Conservation (phyloP, 2,797 vertebrate species). For the Alauda arvensis region DNA sequence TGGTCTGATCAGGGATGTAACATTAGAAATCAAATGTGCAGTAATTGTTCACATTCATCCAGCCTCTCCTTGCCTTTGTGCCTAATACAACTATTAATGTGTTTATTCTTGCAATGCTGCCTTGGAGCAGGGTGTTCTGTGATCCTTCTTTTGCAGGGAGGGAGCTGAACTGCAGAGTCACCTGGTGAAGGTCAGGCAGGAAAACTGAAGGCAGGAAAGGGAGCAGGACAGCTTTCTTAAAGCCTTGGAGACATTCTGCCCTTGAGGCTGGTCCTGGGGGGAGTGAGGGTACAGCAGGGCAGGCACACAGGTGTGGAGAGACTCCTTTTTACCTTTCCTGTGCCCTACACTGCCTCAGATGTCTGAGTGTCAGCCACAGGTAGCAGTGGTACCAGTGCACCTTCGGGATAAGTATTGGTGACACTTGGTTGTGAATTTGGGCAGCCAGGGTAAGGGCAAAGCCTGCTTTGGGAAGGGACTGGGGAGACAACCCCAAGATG, state of each 20-base stretch:
- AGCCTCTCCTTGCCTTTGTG: not conserved
- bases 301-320: not conserved
- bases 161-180: not conserved
- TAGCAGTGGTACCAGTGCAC: not conserved
- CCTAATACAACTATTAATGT: not conserved
- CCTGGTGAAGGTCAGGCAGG: not conserved
- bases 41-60: not conserved
- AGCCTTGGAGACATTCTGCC: not conserved
- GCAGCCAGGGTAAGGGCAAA: not conserved
- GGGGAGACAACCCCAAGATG: not conserved
- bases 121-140: not conserved
- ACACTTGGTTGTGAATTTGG: not conserved
- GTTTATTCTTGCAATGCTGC: not conserved
- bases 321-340: not conserved
- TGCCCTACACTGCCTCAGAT: fast-evolving
- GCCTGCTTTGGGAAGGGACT: not conserved
- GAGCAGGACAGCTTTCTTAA: not conserved
- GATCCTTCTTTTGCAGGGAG: not conserved
- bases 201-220: not conserved
- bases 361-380: not conserved
- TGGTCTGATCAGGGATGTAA: not conserved
- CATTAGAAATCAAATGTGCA: not conserved
- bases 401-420: fast-evolving
- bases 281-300: not conserved
- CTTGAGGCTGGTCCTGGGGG: not conserved